Conservation (phyloP, 2,888 invertebrate species). For the Dorcus parallelipipedus region DNA sequence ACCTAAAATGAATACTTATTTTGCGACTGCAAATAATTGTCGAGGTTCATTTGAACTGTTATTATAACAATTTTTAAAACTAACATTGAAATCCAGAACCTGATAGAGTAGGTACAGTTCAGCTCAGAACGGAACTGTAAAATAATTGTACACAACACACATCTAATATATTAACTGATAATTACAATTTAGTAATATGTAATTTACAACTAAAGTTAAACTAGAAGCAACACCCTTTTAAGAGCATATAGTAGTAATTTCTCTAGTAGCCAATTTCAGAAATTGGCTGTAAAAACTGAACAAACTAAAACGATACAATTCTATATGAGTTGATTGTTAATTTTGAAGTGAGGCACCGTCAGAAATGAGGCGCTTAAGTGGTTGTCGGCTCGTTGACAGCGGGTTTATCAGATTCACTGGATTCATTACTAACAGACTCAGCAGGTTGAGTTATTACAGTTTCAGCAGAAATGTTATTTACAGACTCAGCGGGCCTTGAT, state of each 20-base stretch:
- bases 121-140: conserved; percentile 8
- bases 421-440: conserved; percentile 36
- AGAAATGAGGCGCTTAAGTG: conserved; percentile 22
- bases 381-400: conserved; percentile 24
- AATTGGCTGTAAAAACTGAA: conserved; percentile 31
- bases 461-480: conserved; percentile 36
- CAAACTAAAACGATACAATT: conserved; percentile 24
- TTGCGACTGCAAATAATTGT: conserved; percentile 15
- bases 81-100: not conserved
- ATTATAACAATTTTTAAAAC: conserved; percentile 4
- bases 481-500: conserved; percentile 30
- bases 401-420: conserved; percentile 30
- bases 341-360: conserved; percentile 19
- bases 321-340: conserved; percentile 17
- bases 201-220: conserved; percentile 14
- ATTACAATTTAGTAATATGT: conserved; percentile 9
- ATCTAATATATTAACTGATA: conserved; percentile 12
- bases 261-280: conserved; percentile 21
- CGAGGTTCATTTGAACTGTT: conserved; percentile 1
- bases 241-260: not conserved
- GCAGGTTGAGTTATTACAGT: conserved; percentile 22
- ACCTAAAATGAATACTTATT: conserved; percentile 16
- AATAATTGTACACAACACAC: conserved; percentile 20
- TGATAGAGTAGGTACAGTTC: conserved; percentile 2
- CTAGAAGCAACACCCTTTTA: conserved; percentile 8